These are phyloP conservation scores for Catocala sponsa DNA, from an alignment of 2,888 invertebrate species.

Conservation along the genomic window DNA sequence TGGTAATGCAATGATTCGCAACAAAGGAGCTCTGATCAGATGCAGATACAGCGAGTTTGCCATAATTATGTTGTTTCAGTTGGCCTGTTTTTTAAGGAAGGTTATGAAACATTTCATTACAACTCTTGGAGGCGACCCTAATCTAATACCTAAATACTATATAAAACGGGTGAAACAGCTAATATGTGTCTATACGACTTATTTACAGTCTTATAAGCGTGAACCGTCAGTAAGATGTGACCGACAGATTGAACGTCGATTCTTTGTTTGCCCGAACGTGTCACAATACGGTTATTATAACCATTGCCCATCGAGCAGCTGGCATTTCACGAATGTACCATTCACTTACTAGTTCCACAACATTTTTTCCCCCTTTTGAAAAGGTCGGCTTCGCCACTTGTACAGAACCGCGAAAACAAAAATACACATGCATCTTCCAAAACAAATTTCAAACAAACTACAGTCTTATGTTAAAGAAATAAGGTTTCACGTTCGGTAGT, in stretches of 20 bases:
- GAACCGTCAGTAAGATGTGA: neutral
- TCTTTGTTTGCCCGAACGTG: slow-evolving; percentile 56
- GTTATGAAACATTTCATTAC: no score
- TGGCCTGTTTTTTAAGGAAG: no score
- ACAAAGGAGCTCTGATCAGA: no score
- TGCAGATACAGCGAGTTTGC: no score
- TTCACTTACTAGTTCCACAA: slow-evolving; percentile 54
- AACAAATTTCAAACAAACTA: neutral
- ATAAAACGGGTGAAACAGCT: no score
- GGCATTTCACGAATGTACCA: slow-evolving; percentile 73
- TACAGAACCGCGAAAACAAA: slow-evolving; percentile 44
- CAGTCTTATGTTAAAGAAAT: neutral
- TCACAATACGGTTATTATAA: slow-evolving; percentile 60
- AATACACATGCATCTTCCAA: neutral
- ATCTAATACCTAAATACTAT: no score
- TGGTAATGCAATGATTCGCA: no score
- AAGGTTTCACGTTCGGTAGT: neutral
- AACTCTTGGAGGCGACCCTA: no score
- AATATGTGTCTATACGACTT: no score
- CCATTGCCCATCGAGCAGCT: slow-evolving; percentile 61
- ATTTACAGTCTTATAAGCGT: no score
- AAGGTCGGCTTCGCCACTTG: slow-evolving; percentile 68
- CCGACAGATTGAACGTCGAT: neutral
- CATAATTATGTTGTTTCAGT: no score
- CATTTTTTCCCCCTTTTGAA: slow-evolving; percentile 68